These are phyloP conservation scores for Papilio elwesi DNA, from an alignment of 2,888 invertebrate species.

Conservation along the genomic window DNA sequence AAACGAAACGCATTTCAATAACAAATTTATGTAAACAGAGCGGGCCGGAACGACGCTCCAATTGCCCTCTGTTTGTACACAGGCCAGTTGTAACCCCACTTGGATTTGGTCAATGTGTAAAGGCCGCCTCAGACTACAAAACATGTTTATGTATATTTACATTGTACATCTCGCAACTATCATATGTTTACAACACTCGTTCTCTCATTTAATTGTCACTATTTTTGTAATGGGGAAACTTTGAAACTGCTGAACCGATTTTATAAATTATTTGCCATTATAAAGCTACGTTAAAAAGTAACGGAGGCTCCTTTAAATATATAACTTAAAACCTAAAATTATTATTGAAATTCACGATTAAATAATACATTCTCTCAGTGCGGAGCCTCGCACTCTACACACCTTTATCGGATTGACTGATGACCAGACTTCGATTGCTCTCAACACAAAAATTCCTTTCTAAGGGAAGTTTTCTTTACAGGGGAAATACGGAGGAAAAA, in stretches of 20 bases:
- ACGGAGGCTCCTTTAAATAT: no score
- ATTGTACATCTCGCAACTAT: neutral
- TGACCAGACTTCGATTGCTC: neutral
- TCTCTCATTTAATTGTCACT: neutral
- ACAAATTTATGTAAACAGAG: slow-evolving; percentile 54
- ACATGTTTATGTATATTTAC: neutral
- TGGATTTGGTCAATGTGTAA: slow-evolving; percentile 42
- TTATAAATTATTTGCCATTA: neutral
- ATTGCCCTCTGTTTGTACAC: slow-evolving; percentile 50
- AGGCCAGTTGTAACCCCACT: slow-evolving; percentile 41
- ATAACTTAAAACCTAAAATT: no score
- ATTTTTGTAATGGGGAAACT: neutral
- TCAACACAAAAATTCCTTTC: neutral
- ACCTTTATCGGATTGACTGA: no score
- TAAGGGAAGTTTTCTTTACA: neutral
- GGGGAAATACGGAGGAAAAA: neutral
- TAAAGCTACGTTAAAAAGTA: no score
- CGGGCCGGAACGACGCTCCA: slow-evolving; percentile 66
- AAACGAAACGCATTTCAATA: slow-evolving; percentile 56
- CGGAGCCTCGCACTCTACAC: no score
- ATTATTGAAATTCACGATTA: no score
- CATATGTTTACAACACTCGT: neutral
- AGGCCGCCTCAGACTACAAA: slow-evolving; percentile 1
- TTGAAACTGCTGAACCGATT: neutral
- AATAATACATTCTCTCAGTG: no score